Conservation (phyloP, 2,797 vertebrate genomes). For the Dipus sagitta region DNA sequence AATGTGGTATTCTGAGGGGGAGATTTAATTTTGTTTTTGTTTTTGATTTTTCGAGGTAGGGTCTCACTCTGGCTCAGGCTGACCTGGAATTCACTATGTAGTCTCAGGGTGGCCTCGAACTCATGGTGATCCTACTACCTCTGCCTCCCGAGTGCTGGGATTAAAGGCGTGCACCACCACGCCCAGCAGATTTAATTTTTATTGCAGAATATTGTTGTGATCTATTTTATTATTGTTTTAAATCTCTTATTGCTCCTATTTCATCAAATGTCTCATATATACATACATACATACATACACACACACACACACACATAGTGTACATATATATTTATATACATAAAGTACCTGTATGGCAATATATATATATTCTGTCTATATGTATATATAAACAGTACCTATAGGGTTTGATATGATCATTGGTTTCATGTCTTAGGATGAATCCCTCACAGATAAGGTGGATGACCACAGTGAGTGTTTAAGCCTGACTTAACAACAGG, state of each 20-base stretch:
- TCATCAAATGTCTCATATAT: not conserved
- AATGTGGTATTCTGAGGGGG: not conserved
- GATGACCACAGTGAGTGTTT: not conserved
- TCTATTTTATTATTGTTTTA: not conserved
- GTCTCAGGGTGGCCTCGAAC: too few relatives aligned
- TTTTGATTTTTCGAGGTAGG: too few relatives aligned
- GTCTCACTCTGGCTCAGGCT: too few relatives aligned
- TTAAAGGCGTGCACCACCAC: too few relatives aligned
- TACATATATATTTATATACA: too few relatives aligned
- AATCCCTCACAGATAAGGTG: not conserved
- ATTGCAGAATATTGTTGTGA: not conserved
- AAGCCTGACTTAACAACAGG: too few relatives aligned
- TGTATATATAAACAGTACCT: not conserved
- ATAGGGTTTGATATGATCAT: not conserved
- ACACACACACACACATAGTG: too few relatives aligned
- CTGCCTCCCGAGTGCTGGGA: too few relatives aligned
- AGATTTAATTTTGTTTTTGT: not conserved
- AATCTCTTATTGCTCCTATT: not conserved
- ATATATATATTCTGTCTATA: too few relatives aligned
- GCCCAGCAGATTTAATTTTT: not conserved
- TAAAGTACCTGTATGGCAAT: too few relatives aligned
- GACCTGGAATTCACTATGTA: too few relatives aligned
- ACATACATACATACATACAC: not conserved
- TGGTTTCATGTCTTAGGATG: not conserved
- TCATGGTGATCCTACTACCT: too few relatives aligned